Base-by-base conservation (phyloP, 2,113 vertebrate genomes). In the Saccopteryx leptura region DNA sequence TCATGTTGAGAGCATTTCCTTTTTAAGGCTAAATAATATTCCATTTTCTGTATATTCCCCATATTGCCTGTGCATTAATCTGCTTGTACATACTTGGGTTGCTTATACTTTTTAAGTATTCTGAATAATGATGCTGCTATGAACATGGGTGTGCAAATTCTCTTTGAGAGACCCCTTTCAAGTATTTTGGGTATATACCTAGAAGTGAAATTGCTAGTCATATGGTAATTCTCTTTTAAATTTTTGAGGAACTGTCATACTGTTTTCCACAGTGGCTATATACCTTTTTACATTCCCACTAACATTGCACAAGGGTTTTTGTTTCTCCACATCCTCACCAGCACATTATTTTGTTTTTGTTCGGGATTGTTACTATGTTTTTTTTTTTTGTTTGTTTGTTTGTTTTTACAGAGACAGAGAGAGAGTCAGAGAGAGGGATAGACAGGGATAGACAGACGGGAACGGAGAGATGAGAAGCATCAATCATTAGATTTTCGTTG, bases 61-160 rank as follows among this genome's bases (percentile, higher is more conserved):
- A 66, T 80, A 71, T 56, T 93, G 56, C 65, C 31, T 72, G 46
- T 71, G n/a, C 23, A 65, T 88, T 93, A 26, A 72, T 93, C 75
- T 54, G n/a, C 46, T 81, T 46, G 61, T 54, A n/a, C 52, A 88
- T 56, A 81, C 56, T 31, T 72, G 75, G 54, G 5, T 69, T 79
- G 58, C 39, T 93, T 69, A 86, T 21, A 69, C 50, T 33, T 69
- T 79, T 93, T 63, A 80, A 46, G 46, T 88, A 63, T 81, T 81
- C 56, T 63, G 18, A 93, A 61, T 88, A 81, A 89, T 68, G 80
- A 89, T 68, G 80, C 68, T 83, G 60, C 8, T 48, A 54, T 82
- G 68, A 74, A 46, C 68, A 50, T 68, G 15, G 8, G 33, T 82
- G 3, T 89, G 46, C 78, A 81, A 8, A 81, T 91, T 50, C 33